Conservation (phyloP, 2,888 invertebrate species). For the Thymelicus lineola region DNA sequence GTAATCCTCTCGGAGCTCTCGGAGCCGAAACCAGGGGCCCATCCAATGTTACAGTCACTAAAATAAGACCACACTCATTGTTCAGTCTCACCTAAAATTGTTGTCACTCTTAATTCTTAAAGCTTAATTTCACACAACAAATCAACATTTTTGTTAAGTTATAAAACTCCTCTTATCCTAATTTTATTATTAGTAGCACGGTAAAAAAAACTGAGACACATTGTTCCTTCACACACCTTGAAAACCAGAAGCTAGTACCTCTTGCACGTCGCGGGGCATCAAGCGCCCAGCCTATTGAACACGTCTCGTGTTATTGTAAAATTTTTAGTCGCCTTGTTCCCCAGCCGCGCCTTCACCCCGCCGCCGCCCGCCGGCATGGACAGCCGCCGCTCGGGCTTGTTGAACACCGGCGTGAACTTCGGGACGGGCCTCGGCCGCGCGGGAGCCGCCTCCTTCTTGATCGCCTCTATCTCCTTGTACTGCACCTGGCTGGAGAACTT, state of each 20-base stretch:
- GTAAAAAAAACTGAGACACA: neutral
- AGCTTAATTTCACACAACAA: neutral
- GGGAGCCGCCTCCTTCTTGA: conserved; percentile 41
- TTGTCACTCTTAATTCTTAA: no score
- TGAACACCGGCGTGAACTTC: conserved; percentile 57
- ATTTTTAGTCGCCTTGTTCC: conserved; percentile 62
- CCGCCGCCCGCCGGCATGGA: conserved; percentile 61
- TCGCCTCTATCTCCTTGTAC: conserved; percentile 75
- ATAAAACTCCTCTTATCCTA: conserved; percentile 1
- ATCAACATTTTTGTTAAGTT: neutral
- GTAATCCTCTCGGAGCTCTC: no score
- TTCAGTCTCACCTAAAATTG: neutral
- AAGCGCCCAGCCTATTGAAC: conserved; percentile 72
- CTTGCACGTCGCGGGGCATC: conserved; percentile 42
- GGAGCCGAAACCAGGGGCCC: no score
- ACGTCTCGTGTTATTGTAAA: conserved; percentile 70
- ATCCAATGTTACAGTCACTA: no score
- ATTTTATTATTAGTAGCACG: neutral
- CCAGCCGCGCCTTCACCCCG: conserved; percentile 68
- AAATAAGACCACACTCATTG: neutral
- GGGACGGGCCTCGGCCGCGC: conserved; percentile 21
- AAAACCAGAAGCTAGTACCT: neutral
- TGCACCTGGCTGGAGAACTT: conserved; percentile 76
- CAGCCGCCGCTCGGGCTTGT: conserved; percentile 75
- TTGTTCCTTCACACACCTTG: neutral